Evolutionary conservation across 1,140 invertebrate genomes (phyloP).

Genomic region (Himalopsyche phryganea): DNA sequence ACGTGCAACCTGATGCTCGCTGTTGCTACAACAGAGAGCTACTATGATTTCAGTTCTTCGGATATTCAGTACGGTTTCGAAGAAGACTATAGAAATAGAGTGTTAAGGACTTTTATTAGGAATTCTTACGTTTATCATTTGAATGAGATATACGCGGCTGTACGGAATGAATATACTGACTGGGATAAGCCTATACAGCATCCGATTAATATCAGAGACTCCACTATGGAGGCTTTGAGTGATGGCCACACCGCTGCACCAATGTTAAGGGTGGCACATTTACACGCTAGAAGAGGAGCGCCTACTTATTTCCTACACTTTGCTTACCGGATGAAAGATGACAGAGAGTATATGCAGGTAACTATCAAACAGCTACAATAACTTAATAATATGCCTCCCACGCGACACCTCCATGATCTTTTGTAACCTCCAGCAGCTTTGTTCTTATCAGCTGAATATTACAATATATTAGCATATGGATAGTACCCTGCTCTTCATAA

Average conservation of each 20-base stretch:
- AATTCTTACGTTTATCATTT: slow-evolving; percentile 86
- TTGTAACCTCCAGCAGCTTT: too few relatives aligned
- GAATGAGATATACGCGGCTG: slow-evolving; percentile 87
- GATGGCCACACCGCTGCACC: slow-evolving; percentile 78
- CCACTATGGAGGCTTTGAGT: slow-evolving; percentile 81
- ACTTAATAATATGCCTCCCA: too few relatives aligned
- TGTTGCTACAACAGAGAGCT: slow-evolving; percentile 71
- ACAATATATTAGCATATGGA: too few relatives aligned
- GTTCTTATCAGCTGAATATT: too few relatives aligned
- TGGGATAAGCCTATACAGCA: slow-evolving; percentile 85
- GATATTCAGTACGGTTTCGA: slow-evolving; percentile 76
- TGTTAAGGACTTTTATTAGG: slow-evolving; percentile 77
- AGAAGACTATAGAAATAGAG: slow-evolving; percentile 67
- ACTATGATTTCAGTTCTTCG: slow-evolving; percentile 69
- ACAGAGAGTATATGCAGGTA: slow-evolving; percentile 68
- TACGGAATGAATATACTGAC: slow-evolving; percentile 90
- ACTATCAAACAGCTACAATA: too few relatives aligned
- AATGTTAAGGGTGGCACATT: slow-evolving; percentile 64
- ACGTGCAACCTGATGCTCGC: slow-evolving; percentile 66
- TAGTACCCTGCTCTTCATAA: too few relatives aligned
- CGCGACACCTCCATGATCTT: too few relatives aligned
- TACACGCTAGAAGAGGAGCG: slow-evolving; percentile 67
- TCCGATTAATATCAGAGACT: slow-evolving; percentile 77
- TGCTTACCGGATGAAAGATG: slow-evolving; percentile 72
- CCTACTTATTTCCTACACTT: slow-evolving; percentile 78